A percentile compares a stretch with the other conserved stretches of the same genome.
These are phyloP conservation scores for Himalopsyche japonica DNA, from an alignment of 2,888 invertebrate species.

Conservation along the genomic window DNA sequence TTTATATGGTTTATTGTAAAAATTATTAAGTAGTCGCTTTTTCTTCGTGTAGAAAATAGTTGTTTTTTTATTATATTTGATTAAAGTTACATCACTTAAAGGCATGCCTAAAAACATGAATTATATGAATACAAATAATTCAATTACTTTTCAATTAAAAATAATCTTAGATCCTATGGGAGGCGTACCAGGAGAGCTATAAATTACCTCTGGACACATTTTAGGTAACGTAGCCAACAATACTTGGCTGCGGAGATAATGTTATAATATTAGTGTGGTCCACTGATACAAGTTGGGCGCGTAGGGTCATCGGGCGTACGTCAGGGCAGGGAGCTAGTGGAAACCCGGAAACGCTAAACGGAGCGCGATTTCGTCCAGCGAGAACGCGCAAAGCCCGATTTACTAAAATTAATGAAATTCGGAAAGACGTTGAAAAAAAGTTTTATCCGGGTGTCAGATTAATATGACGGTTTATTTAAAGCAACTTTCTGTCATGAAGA, in stretches of 20 bases:
- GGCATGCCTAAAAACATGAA: too few species aligned
- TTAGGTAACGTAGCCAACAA: slow-evolving; percentile 28
- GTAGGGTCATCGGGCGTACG: background rate
- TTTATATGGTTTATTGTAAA: too few species aligned
- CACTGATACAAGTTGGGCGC: slow-evolving; percentile 5
- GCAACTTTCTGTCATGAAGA: background rate
- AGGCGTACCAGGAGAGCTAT: slow-evolving; percentile 17
- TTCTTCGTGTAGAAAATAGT: too few species aligned
- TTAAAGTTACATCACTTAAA: too few species aligned
- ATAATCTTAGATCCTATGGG: background rate
- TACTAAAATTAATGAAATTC: slow-evolving; percentile 30
- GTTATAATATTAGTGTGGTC: slow-evolving; percentile 30
- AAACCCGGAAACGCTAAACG: slow-evolving; percentile 24
- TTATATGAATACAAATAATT: background rate
- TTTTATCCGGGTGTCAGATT: background rate
- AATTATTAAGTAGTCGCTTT: too few species aligned
- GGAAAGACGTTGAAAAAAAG: slow-evolving; percentile 6
- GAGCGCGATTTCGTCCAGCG: slow-evolving; percentile 14
- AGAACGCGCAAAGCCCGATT: slow-evolving; percentile 27
- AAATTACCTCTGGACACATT: slow-evolving; percentile 36
- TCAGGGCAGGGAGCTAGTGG: background rate
- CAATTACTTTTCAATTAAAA: too few species aligned
- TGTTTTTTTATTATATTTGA: too few species aligned
- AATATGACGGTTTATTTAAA: background rate
- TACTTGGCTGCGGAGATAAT: slow-evolving; percentile 26